Conservation (phyloP, 2,888 invertebrate species). For the Schizaphis graminum region DNA sequence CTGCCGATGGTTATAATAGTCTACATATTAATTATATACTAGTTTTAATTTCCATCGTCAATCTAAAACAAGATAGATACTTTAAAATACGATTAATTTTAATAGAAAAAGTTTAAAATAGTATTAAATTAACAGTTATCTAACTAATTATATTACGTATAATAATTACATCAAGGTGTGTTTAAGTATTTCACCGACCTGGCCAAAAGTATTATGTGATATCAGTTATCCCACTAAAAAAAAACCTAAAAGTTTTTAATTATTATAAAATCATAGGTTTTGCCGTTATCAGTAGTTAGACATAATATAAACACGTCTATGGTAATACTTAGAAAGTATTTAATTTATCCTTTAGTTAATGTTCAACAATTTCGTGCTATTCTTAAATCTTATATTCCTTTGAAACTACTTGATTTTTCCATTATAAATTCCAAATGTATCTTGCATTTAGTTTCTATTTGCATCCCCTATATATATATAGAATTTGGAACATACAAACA, state of each 20-base stretch:
- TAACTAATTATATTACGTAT: neutral
- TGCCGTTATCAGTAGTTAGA: neutral
- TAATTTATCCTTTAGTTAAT: neutral
- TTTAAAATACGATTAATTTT: neutral
- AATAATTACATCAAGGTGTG: neutral
- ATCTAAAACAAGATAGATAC: neutral
- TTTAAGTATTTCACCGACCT: neutral
- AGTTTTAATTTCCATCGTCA: neutral
- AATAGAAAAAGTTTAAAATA: neutral
- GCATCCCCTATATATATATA: neutral
- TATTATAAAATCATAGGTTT: neutral
- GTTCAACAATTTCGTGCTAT: neutral
- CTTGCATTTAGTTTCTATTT: constrained; percentile 18
- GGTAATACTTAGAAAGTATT: neutral
- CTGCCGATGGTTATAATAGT: neutral
- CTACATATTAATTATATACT: neutral
- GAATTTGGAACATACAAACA: constrained; percentile 18
- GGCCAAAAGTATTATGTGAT: neutral
- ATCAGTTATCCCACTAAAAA: neutral
- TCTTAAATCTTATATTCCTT: neutral
- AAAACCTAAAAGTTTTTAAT: neutral
- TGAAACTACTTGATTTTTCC: neutral
- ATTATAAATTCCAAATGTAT: neutral
- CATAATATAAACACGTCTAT: neutral
- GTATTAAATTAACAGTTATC: neutral